These are phyloP conservation scores for Acanthornis magna DNA, from an alignment of 2,797 vertebrate species.

Conservation along the genomic window DNA sequence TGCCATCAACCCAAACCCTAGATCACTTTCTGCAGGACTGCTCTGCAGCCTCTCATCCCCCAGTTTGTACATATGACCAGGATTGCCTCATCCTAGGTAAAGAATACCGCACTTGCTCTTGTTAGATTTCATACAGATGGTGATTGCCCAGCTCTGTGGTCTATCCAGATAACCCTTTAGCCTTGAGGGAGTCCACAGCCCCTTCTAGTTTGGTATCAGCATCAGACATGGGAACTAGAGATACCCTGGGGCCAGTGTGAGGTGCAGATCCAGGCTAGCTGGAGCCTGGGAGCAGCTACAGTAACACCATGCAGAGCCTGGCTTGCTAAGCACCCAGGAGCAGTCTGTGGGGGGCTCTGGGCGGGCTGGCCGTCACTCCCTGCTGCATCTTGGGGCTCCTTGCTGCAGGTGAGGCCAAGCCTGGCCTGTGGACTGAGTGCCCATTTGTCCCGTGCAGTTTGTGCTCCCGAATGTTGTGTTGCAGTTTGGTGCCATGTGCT, in stretches of 20 bases:
- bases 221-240: neutral
- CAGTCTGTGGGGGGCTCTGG: neutral
- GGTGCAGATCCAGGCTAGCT: neutral
- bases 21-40: neutral
- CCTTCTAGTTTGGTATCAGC: neutral
- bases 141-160: neutral
- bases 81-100: neutral
- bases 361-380: neutral
- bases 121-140: neutral
- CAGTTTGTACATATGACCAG: neutral
- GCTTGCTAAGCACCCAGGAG: neutral
- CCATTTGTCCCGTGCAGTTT: fast-evolving
- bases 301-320: neutral
- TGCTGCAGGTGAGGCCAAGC: neutral
- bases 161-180: neutral
- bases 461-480: neutral
- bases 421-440: neutral
- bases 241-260: neutral
- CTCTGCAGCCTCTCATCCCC: neutral
- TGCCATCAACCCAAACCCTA: neutral
- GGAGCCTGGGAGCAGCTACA: neutral
- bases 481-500: neutral
- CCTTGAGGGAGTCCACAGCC: neutral
- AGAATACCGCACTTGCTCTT: neutral
- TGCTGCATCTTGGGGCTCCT: neutral